These are phyloP conservation scores for Galeopsomyia nigrocyanea DNA, from an alignment of 2,888 invertebrate genomes.

Conservation along the genomic window DNA sequence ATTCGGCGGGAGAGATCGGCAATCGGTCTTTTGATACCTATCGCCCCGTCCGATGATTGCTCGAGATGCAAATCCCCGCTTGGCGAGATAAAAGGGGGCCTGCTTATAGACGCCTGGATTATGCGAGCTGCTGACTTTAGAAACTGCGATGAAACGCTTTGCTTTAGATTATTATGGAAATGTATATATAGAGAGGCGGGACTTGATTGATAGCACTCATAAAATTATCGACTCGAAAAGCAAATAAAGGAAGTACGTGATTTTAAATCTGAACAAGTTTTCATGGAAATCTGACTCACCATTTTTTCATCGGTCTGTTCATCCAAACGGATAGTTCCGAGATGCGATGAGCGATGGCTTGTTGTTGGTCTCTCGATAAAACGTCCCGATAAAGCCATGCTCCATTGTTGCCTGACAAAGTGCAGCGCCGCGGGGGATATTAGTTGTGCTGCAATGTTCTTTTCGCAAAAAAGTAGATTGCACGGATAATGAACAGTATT, in stretches of 20 bases:
- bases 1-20: slow-evolving; percentile 38
- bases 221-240: too few relatives aligned
- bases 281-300: not conserved
- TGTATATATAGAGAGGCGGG: too few relatives aligned
- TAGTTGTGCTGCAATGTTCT: slow-evolving; percentile 9
- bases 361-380: slow-evolving; percentile 31
- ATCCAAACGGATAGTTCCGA: slow-evolving; percentile 22
- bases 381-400: slow-evolving; percentile 12
- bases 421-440: not conserved
- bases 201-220: too few relatives aligned
- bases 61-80: slow-evolving; percentile 37
- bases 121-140: too few relatives aligned
- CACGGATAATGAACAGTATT: too few relatives aligned
- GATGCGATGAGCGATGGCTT: slow-evolving; percentile 25
- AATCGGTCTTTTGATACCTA: slow-evolving; percentile 38
- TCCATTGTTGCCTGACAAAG: slow-evolving; percentile 24
- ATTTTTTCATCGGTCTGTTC: not conserved
- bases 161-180: too few relatives aligned
- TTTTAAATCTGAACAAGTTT: too few relatives aligned
- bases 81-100: too few relatives aligned
- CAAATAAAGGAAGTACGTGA: too few relatives aligned
- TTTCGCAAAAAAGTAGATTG: too few relatives aligned
- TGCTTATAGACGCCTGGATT: too few relatives aligned
- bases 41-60: slow-evolving; percentile 34
- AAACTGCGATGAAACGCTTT: too few relatives aligned